Base-by-base conservation (phyloP, 2,888 invertebrate species). In the Campoletis raptor region DNA sequence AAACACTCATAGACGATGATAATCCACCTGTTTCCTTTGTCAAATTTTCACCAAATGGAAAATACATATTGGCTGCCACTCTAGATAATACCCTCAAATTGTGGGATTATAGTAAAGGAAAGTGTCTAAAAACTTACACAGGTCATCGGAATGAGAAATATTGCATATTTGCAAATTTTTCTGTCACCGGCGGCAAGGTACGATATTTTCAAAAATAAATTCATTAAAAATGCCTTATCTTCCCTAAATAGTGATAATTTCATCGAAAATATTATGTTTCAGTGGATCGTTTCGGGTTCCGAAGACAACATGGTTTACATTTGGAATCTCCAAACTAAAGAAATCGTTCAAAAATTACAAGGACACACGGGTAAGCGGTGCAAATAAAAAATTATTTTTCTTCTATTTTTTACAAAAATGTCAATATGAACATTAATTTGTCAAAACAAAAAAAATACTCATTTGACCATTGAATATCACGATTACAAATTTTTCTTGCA, bases 281-380 rank as follows among this genome's bases (percentile, higher is more conserved):
- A 99, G 98, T 99, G 99, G 99, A 99, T 99, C 94, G 99, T 99
- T 70, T 99, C 99, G 61, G 99, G 99, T n/a, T 99, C 99, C 6
- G 99, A 99, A 95, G 99, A 99, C 95, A 98, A 99, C 94, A 96
- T 98, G 96, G 99, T 99, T 0, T 99, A 99, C 94, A 99, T 99
- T 92, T 99, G 99, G 99, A 99, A 99, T 95, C 96, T 99, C 89
- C 99, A 99, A 94, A 99, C 99, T 18, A 99, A 99, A 95, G 99
- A 99, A 95, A 98, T 99, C 85, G 99, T 99, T 85, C 99, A 99
- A 95, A 98, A 98, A 95, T 95, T 99, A 87, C 97, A 98, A 91
- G 99, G 99, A 0, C 99, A 99, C 94, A 98, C 99, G 89, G 99
- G 99, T 96, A 96, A 78, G 69, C 15, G 7, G 15, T 61, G 7